Evolutionary conservation across 2,888 invertebrate genomes (phyloP), one percentile per base, ranked within the genome.

Genomic region (Eumacrocentrus americanus): DNA sequence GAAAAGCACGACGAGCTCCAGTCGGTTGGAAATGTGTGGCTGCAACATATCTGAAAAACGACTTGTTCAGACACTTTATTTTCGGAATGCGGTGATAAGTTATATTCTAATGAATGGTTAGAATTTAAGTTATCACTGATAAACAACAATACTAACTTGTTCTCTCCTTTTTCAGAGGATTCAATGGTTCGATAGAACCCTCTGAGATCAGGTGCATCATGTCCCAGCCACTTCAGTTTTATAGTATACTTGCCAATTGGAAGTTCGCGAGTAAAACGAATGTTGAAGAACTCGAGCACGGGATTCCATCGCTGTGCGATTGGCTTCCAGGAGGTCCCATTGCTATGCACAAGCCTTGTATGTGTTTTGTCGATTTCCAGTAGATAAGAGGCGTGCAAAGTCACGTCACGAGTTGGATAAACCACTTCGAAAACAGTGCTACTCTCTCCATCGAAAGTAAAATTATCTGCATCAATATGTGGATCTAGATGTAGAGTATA

Each of bases 11-110:
- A 0, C 90, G 85, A 0, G 89, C 89, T 62, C 85, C 84, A 0
- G 86, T 86, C 0, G 88, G 84, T 75, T 90, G 87, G 58, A 90
- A 86, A 63, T 90, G 89, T 0, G 90, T 89, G 1, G 88, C 85
- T 2, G 87, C 86, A 12, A 89, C 75, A 62, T 82, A 83, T 67
- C 89, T 89, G 77, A 14, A 79, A 44, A 44, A 44, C 4, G 22
- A 47, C 12, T 3, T 44, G 1, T 12, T 23, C 25, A 1, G 12
- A 20, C n/a, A 9, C 12, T 16, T 20, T 2, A 25, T 25, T 37
- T 22, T 29, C 29, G 1, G 1, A 6, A 29, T 48, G 14, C n/a
- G 3, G 14, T 29, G 6, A 34, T 29, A n/a, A n/a, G n/a, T n/a
- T n/a, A n/a, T n/a, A n/a, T n/a, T n/a, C n/a, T n/a, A n/a, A n/a